These are phyloP conservation scores for Craniophora ligustri DNA, from an alignment of 2,888 invertebrate genomes.

Conservation along the genomic window DNA sequence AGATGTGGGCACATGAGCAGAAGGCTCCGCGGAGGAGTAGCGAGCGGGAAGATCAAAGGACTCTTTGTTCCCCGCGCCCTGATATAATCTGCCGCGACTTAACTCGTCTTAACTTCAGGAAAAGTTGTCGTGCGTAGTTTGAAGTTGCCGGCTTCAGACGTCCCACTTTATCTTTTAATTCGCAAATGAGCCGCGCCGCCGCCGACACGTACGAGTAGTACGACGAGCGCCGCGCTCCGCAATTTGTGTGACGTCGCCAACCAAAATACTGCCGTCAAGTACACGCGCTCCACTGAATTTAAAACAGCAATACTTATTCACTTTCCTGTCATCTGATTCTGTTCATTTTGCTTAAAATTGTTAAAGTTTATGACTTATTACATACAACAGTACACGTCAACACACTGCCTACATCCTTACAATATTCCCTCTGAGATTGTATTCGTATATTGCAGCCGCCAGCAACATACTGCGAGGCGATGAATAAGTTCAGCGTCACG, in stretches of 20 bases:
- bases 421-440: too few species aligned
- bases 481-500: too few species aligned
- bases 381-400: too few species aligned
- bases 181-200: background rate
- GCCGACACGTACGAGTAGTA: background rate
- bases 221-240: conserved; percentile 5
- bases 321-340: background rate
- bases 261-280: background rate
- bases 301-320: background rate
- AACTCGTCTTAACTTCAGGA: conserved; percentile 24
- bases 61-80: background rate
- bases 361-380: too few species aligned
- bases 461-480: too few species aligned
- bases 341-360: too few species aligned
- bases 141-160: conserved; percentile 8
- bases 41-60: background rate
- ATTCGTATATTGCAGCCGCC: too few species aligned
- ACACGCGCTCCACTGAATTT: background rate
- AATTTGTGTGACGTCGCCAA: conserved; percentile 21
- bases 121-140: conserved; percentile 23
- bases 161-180: conserved; percentile 15
- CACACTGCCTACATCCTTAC: too few species aligned
- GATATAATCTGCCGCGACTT: conserved; percentile 11
- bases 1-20: background rate
- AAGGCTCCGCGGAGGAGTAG: background rate